phyloP scores from a whole-genome alignment of 2,888 invertebrate genomes.

The Hirtodrosophila histrioides region DNA sequence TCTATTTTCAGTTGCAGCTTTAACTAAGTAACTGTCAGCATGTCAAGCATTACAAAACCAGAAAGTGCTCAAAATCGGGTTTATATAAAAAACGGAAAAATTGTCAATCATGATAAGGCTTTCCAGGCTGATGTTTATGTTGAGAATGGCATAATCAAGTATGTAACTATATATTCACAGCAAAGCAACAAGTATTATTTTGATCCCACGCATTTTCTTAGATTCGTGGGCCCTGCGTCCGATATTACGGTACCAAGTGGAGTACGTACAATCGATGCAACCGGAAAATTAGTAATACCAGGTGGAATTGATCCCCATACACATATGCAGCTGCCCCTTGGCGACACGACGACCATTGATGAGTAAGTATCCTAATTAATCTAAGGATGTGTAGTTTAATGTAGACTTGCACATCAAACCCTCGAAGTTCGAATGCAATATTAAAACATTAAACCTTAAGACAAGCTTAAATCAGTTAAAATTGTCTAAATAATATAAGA shows the following conservation, averaged over 20 bases:
- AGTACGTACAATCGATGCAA: conserved; percentile 95
- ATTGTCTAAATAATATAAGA: too few relatives aligned
- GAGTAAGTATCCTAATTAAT: conserved; percentile 90
- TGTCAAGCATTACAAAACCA: conserved; percentile 84
- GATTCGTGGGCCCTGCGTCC: conserved; percentile 83
- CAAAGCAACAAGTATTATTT: not conserved
- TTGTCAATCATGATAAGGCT: conserved; percentile 96
- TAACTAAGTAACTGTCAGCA: conserved; percentile 14
- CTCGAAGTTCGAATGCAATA: too few relatives aligned
- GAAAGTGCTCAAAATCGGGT: conserved; percentile 95
- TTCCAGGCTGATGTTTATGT: conserved; percentile 96
- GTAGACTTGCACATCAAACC: too few relatives aligned
- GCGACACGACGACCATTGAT: conserved; percentile 94
- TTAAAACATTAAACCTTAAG: too few relatives aligned
- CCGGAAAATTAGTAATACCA: conserved; percentile 95
- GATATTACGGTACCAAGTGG: conserved; percentile 90
- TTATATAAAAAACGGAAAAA: conserved; percentile 96
- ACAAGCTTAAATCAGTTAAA: too few relatives aligned
- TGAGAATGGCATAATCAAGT: conserved; percentile 98
- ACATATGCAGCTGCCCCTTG: conserved; percentile 96
- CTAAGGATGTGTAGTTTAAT: too few relatives aligned
- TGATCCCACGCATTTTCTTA: conserved; percentile 19
- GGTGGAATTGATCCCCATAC: conserved; percentile 99
- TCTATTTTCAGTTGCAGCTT: not conserved
- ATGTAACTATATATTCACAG: conserved; percentile 80